Base-by-base conservation (phyloP, 2,888 invertebrate genomes). In the Laothoe populi region DNA sequence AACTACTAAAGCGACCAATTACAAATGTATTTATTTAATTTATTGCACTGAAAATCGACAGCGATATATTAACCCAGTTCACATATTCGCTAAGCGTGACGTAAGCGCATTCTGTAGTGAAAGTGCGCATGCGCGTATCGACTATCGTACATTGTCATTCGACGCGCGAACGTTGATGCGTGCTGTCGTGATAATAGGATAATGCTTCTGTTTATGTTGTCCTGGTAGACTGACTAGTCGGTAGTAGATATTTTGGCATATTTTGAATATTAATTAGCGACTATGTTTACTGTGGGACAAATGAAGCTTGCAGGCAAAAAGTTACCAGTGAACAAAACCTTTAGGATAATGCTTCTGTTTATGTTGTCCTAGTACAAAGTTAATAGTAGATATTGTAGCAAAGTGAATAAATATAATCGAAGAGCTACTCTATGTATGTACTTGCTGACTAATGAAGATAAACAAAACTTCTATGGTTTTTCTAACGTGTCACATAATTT, bases 121-220 rank as follows among this genome's bases (percentile, higher is more conserved):
- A 91, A 90, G 87, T 87, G 72, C 75, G 73, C 72, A 60, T 59
- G 70, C 71, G 70, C 65, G 69, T 68, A 67, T 66, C 71, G 70
- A 65, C 69, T 68, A 67, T 66, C 70, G 66, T 62, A 63, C 66
- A 65, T 64, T 75, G 74, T 78, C 83, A 87, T 76, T 84, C 79
- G 68, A 66, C 64, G 74, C 69, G 66, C 70, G 75, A 70, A 66
- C 74, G 75, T 68, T 64, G 72, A n/a, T 38, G 62, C 63, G 72
- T 46, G 65, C 71, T 75, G 79, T 75, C 76, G 80, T 75, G 59
- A 62, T 21, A 42, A 23, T 59, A 60, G 61, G 4, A 53, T 24
- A 42, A 40, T 10, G 21, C 40, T 46, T 38, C 10, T 38, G 13
- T 4, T 38, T 38, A 5, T 38, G 38, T 38, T 3, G 2, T 38